Conservation (phyloP, 2,113 vertebrate species). For the Phycodurus eques region DNA sequence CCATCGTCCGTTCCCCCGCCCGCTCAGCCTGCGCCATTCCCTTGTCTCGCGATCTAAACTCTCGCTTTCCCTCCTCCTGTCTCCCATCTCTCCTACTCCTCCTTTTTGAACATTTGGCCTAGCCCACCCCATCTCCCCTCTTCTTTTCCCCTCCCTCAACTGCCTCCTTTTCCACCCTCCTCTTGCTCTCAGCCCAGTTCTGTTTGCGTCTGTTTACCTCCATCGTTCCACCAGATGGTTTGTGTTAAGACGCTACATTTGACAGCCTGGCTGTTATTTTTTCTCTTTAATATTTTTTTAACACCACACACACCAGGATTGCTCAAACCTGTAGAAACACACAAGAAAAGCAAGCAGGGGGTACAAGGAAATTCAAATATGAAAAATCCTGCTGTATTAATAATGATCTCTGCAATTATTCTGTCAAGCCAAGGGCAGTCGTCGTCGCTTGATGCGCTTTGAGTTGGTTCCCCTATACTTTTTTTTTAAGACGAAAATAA, state of each 20-base stretch:
- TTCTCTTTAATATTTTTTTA: constrained; percentile 66
- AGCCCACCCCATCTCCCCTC: constrained; percentile 45
- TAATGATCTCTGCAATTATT: constrained; percentile 62
- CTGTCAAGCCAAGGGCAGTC: constrained; percentile 65
- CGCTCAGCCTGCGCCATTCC: constrained; percentile 36
- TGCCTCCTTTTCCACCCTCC: constrained; percentile 20
- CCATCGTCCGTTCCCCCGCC: constrained; percentile 38
- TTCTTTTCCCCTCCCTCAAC: constrained; percentile 34
- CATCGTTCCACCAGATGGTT: constrained; percentile 74
- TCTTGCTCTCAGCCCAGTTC: constrained; percentile 37
- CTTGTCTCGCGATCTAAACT: constrained; percentile 32
- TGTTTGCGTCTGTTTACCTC: constrained; percentile 65
- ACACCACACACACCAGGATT: constrained; percentile 56
- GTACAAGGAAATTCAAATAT: constrained; percentile 70
- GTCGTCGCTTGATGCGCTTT: constrained; percentile 52
- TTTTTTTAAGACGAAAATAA: constrained; percentile 45
- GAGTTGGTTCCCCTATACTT: constrained; percentile 53
- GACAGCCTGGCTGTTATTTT: constrained; percentile 56
- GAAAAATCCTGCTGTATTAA: constrained; percentile 65
- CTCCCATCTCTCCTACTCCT: constrained; percentile 42
- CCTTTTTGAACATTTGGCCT: constrained; percentile 32
- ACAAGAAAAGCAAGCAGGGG: constrained; percentile 54
- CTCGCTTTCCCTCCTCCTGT: constrained; percentile 5
- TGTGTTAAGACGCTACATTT: constrained; percentile 70
- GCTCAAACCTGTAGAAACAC: constrained; percentile 47